A percentile compares a stretch with the other conserved stretches of the same genome.
Evolutionary conservation across 2,113 vertebrate genomes (phyloP).

Genomic region (Spheniscus mendiculus): DNA sequence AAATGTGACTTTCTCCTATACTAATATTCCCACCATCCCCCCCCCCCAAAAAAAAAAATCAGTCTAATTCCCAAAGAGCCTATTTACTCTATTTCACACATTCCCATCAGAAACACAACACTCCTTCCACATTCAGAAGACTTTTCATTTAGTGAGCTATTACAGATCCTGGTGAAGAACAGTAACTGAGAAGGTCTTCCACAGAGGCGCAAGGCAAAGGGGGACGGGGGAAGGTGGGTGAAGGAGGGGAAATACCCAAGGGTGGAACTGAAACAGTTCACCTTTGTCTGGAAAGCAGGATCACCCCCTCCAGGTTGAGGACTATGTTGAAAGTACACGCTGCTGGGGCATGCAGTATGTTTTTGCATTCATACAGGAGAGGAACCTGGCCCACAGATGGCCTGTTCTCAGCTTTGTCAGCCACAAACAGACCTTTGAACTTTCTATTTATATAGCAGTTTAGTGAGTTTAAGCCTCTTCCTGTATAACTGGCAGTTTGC

Average conservation of each 20-base stretch:
- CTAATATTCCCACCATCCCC: neutral
- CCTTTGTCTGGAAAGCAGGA: slow-evolving; percentile 63
- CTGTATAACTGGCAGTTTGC: slow-evolving; percentile 76
- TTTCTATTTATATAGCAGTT: slow-evolving; percentile 83
- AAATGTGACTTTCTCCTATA: neutral
- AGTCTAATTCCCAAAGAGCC: neutral
- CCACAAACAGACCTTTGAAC: slow-evolving; percentile 79
- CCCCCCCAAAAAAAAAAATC: neutral
- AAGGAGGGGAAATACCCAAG: neutral
- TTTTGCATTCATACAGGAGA: slow-evolving; percentile 16
- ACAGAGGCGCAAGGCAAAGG: neutral
- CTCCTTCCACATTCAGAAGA: neutral
- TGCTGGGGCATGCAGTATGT: neutral
- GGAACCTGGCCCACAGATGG: slow-evolving; percentile 76
- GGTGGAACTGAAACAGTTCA: slow-evolving; percentile 63
- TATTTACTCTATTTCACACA: neutral
- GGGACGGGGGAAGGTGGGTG: neutral
- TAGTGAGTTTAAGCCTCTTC: slow-evolving; percentile 80
- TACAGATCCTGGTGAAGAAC: neutral
- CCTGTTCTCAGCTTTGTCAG: slow-evolving; percentile 69
- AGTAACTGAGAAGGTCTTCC: neutral
- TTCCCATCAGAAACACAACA: neutral
- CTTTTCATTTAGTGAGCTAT: neutral
- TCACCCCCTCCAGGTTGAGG: slow-evolving; percentile 36
- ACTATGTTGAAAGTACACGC: neutral